Base-by-base conservation (phyloP, 2,888 invertebrate species). In the Cheilosia soror region DNA sequence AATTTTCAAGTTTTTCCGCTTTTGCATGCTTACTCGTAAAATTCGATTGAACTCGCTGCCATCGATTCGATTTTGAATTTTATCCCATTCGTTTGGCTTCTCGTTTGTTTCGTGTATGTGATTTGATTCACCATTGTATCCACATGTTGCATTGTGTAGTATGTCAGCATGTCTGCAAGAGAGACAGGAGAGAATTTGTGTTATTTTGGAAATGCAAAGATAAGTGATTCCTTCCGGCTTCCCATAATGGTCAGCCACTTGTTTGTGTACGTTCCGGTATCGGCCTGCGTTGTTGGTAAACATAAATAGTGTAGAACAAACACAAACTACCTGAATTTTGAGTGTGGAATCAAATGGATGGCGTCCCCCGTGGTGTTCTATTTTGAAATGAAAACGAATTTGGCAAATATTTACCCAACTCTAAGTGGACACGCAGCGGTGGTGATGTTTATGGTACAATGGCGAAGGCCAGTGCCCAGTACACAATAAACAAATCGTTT, bases 91-190 rank as follows among this genome's bases (percentile, higher is more conserved):
- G n/a, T 58, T 81, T 13, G 88, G 87, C 20, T 80, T 66, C 49
- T 87, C 86, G 72, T 88, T 87, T 5, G 82, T 65, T 62, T 87
- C 80, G 47, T 85, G 80, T 51, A 88, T 88, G 73, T 89, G 88
- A 76, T 89, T 89, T 25, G 68, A 88, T 76, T 68, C 83, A 65
- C 63, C 73, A 25, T 88, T 88, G 55, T 94, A 95, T n/a, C 93
- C 93, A 77, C 94, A 94, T 88, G 94, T 95, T 89, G 94, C 94
- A 66, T 95, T 95, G 31, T 93, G 91, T 3, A 94, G 93, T 87
- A 90, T 89, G 87, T 92, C 91, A 11, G 88, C 88, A 86, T 92
- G 90, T 79, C 92, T 92, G 88, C n/a, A 89, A 87, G 7, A 20
- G 9, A 53, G 93, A 96, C 93, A 73, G 31, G 11, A 42, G 15